Conservation (phyloP, 2,113 vertebrate species). For the Lates calcarifer region DNA sequence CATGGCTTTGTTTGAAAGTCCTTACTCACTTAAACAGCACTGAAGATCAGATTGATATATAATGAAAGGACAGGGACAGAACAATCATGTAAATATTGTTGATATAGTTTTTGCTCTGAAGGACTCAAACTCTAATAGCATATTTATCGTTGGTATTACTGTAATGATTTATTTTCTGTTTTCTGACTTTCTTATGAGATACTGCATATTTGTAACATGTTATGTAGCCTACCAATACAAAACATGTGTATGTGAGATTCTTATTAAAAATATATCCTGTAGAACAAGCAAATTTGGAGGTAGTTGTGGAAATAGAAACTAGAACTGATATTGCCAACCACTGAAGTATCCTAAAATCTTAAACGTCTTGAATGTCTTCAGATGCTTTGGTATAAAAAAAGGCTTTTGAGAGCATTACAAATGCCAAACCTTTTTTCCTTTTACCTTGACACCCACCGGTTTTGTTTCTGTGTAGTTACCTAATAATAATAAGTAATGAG, state of each 20-base stretch:
- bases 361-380: not conserved
- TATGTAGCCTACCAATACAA: not conserved
- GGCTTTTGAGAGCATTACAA: not conserved
- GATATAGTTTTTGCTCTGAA: slow-evolving; percentile 18
- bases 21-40: slow-evolving; percentile 6
- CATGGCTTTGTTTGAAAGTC: slow-evolving; percentile 35
- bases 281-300: no score
- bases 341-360: not conserved
- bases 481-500: not conserved
- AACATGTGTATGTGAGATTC: not conserved
- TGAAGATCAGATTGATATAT: slow-evolving; percentile 27
- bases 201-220: not conserved
- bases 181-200: slow-evolving; percentile 1
- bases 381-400: not conserved
- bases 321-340: not conserved
- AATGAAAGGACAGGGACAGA: slow-evolving; percentile 6
- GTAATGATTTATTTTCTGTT: not conserved
- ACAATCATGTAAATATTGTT: slow-evolving; percentile 15
- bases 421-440: not conserved
- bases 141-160: not conserved
- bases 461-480: not conserved
- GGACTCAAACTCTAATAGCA: not conserved
- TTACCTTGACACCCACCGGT: not conserved
- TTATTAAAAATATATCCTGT: not conserved
- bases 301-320: no score